A percentile compares a stretch with the other conserved stretches of the same genome.
These are phyloP conservation scores for Accipiter virgatus DNA, from an alignment of 2,113 vertebrate genomes.

Conservation along the genomic window DNA sequence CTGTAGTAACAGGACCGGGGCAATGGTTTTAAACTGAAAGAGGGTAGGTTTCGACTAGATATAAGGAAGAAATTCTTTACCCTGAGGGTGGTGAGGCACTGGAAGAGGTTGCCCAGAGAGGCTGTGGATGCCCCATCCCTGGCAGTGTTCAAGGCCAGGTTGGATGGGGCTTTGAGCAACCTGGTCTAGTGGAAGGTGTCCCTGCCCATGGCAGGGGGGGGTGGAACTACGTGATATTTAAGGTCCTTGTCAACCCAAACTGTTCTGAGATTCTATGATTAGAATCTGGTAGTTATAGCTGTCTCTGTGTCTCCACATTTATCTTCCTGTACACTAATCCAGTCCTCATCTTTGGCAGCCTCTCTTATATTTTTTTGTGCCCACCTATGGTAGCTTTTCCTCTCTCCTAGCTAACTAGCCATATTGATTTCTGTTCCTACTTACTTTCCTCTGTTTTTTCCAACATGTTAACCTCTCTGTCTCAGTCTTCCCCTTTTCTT, in stretches of 20 bases:
- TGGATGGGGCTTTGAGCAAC: background rate
- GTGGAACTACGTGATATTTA: background rate
- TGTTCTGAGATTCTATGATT: background rate
- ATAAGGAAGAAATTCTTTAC: background rate
- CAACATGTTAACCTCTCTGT: background rate
- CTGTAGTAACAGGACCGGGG: background rate
- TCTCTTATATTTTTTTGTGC: background rate
- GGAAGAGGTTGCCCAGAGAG: background rate
- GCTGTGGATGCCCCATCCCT: fast-evolving
- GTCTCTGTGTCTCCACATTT: background rate
- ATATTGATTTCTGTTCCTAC: background rate
- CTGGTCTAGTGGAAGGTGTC: background rate
- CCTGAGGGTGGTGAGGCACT: background rate
- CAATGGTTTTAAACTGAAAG: background rate
- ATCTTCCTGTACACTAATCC: background rate
- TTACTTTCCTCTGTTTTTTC: background rate
- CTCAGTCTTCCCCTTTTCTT: background rate
- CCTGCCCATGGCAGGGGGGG: fast-evolving
- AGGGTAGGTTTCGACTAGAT: background rate
- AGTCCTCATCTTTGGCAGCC: background rate
- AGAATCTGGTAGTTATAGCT: background rate
- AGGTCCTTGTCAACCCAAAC: background rate
- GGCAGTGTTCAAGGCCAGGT: background rate
- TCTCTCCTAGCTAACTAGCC: background rate
- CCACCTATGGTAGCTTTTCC: background rate